These are phyloP conservation scores for Indicator indicator DNA, from an alignment of 2,113 vertebrate genomes.

Conservation along the genomic window DNA sequence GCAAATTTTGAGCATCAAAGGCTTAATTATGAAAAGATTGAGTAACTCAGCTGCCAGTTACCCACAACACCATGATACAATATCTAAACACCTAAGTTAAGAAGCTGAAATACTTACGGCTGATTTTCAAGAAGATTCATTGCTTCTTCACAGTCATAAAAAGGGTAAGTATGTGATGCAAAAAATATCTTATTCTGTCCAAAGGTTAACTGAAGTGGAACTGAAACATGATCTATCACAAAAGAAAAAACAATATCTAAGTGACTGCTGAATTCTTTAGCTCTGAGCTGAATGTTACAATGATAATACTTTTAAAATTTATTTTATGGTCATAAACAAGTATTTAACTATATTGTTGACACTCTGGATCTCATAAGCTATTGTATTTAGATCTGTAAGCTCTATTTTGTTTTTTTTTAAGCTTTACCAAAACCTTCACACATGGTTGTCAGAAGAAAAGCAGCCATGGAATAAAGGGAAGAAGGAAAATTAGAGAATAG, in stretches of 20 bases:
- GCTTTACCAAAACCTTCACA: background rate
- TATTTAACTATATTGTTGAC: background rate
- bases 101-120: constrained; percentile 85
- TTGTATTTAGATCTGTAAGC: background rate
- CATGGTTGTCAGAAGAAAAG: background rate
- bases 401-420: background rate
- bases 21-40: background rate
- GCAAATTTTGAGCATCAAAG: background rate
- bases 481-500: background rate
- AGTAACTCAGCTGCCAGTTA: background rate
- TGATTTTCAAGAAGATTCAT: constrained; percentile 84
- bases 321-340: background rate
- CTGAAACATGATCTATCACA: constrained; percentile 85
- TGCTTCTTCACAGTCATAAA: constrained; percentile 91
- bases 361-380: background rate
- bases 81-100: background rate
- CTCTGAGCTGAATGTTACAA: constrained; percentile 3
- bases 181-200: constrained; percentile 78
- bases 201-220: constrained; percentile 80
- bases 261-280: constrained; percentile 35
- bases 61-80: background rate
- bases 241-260: constrained; percentile 18
- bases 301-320: background rate
- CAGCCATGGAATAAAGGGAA: background rate
- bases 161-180: constrained; percentile 85